phyloP scores from a whole-genome alignment of 2,888 invertebrate genomes.

The Plebejus melissa region DNA sequence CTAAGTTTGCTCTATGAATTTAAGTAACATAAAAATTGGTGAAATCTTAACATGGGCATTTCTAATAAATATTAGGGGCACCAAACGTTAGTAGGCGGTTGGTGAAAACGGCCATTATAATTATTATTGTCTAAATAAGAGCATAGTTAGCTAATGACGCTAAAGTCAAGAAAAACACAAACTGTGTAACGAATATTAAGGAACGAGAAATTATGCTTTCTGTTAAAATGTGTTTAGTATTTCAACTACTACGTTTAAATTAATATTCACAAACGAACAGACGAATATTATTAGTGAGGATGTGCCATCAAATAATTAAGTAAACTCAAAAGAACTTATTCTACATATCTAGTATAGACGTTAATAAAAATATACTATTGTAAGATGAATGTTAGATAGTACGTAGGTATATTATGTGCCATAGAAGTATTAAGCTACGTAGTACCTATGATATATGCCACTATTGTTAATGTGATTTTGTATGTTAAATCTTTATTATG shows the following conservation, averaged over 20 bases:
- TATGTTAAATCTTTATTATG: not conserved
- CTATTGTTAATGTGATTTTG: not conserved
- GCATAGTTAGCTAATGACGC: not conserved
- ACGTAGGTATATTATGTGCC: slow-evolving; percentile 1
- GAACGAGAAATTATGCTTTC: not conserved
- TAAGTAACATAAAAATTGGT: too few relatives aligned
- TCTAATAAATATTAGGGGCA: too few relatives aligned
- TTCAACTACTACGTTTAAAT: slow-evolving; percentile 15
- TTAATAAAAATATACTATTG: slow-evolving; percentile 51
- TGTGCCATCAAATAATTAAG: slow-evolving; percentile 13
- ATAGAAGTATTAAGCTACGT: not conserved
- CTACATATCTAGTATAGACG: slow-evolving; percentile 42
- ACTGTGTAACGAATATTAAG: not conserved
- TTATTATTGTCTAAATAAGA: not conserved
- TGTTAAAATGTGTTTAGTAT: not conserved
- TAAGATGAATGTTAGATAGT: slow-evolving; percentile 44
- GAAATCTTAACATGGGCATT: too few relatives aligned
- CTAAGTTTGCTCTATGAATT: too few relatives aligned
- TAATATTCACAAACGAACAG: slow-evolving; percentile 25
- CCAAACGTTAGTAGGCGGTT: not conserved
- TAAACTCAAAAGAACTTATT: slow-evolving; percentile 30
- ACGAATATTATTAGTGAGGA: slow-evolving; percentile 8
- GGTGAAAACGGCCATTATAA: not conserved
- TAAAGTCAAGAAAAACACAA: not conserved
- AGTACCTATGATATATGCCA: not conserved